Evolutionary conservation across 1,140 invertebrate genomes (phyloP), one percentile per base, ranked within the genome.

Genomic region (Neelides sp.): DNA sequence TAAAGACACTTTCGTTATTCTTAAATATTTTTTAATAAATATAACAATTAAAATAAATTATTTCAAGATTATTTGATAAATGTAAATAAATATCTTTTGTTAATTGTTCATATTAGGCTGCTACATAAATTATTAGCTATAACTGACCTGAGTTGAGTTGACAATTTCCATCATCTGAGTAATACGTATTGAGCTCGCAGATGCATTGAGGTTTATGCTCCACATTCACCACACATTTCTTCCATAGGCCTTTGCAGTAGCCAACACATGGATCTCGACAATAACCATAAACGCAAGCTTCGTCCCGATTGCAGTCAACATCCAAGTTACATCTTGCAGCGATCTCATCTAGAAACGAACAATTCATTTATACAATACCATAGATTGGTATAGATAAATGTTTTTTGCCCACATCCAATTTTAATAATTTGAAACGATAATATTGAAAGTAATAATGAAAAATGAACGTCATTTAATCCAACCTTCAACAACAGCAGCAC

Each of bases 201-300:
- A 39, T 10, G 36, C 58, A 60, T 54, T 49, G 50, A 4, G 58
- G 58, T 26, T 56, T 60, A 34, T 60, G 58, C 22, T 60, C 58
- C 15, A 54, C 28, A n/a, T n/a, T n/a, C 27, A 60, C 58, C 47
- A 54, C 58, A 40, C 58, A 60, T 36, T 60, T 60, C 37, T 60
- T 60, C 58, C 58, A 60, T 1, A 60, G 40, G 3, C 58, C 58
- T 36, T 44, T 51, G 10, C 59, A 52, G 50, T 63, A 63, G 41
- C 67, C 66, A 47, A 69, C 70, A 65, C 80, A 83, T 49, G 76
- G 77, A 70, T 81, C 76, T 62, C 73, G 64, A 68, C 81, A 83
- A 65, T 71, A 70, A 50, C 73, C 73, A 59, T 71, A 70, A 60
- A 78, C 67, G 70, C 80, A 83, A 63, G 74, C 73, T 64, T 77